phyloP scores from a whole-genome alignment of 2,888 invertebrate species.

The Stegana nigrithorax region DNA sequence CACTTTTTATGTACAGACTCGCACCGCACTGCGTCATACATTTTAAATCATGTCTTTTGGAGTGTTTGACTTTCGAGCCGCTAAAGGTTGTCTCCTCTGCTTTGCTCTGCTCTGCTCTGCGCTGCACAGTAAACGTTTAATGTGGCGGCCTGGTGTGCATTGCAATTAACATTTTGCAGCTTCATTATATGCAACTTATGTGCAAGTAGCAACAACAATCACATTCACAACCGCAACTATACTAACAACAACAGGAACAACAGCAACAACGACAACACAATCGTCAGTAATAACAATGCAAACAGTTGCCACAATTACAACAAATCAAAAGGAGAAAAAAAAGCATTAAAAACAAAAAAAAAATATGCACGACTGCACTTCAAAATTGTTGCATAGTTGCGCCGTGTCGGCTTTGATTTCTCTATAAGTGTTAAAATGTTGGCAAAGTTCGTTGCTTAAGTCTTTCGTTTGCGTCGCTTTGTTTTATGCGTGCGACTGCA shows the following conservation, averaged over 20 bases:
- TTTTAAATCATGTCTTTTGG: neutral
- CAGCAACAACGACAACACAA: neutral
- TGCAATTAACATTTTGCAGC: constrained; percentile 10
- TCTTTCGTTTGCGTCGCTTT: constrained; percentile 25
- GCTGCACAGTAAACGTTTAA: neutral
- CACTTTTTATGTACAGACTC: constrained; percentile 20
- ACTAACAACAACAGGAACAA: too few species aligned
- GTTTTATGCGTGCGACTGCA: too few species aligned
- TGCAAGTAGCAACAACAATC: too few species aligned
- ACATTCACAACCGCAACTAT: neutral
- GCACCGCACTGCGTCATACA: neutral
- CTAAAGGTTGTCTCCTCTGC: too few species aligned
- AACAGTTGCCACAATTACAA: too few species aligned
- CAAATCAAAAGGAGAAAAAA: too few species aligned
- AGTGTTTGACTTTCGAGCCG: neutral
- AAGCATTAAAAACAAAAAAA: too few species aligned
- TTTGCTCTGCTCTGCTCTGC: neutral
- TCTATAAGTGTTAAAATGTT: neutral
- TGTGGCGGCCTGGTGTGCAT: neutral
- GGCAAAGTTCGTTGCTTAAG: constrained; percentile 28
- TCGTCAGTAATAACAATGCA: too few species aligned
- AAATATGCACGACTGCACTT: too few species aligned
- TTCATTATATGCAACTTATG: constrained; percentile 1
- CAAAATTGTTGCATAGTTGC: neutral
- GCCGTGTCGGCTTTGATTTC: neutral